Evolutionary conservation across 1,140 invertebrate genomes (phyloP), one percentile per base, ranked within the genome.

Genomic region (Euura saliciscinereae): DNA sequence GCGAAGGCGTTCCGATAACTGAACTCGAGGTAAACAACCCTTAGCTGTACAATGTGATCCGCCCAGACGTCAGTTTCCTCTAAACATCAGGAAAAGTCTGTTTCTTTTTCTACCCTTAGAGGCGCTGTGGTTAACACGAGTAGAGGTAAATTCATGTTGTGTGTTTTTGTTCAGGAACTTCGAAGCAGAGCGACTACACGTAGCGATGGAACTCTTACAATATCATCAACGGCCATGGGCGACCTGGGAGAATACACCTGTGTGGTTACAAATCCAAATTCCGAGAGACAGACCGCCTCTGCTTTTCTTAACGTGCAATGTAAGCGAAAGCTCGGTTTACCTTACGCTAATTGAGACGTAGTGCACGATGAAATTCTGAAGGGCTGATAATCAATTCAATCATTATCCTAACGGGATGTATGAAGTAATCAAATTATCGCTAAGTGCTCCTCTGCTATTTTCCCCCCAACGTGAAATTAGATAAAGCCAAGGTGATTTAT

Each of bases 271-370:
- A 96, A 95, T 79, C 90, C 90, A 7, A 92, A 93, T 65, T 96
- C 94, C 8, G 92, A 94, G 77, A 90, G 92, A 72, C 96, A 98
- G 85, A 93, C 91, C 77, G 96, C 96, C 45, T 92, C 91, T 70
- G 97, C 97, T 67, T 97, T 93, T 87, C 91, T 99, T 68, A 96
- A 98, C 85, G 96, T 99, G 75, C 96, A 97, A 89, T 99, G 97
- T 98, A 87, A 93, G 92, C 90, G 71, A 28, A 1, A 28, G 28
- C 28, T 28, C 28, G 28, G 28, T 28, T 28, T 28, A 28, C 28
- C 28, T 28, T 28, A 42, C n/a, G 43, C 64, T 43, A 45, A 66
- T 44, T 6, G 59, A 66, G 45, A 46, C 45, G 42, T 8, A 5
- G 71, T 66, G 65, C 13, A 51, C 11, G 65, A 68, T 59, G 43